Percentiles rank a stretch among this genome's conserved stretches.
phyloP scores from a whole-genome alignment of 2,113 vertebrate species.

The Oophaga pumilio region DNA sequence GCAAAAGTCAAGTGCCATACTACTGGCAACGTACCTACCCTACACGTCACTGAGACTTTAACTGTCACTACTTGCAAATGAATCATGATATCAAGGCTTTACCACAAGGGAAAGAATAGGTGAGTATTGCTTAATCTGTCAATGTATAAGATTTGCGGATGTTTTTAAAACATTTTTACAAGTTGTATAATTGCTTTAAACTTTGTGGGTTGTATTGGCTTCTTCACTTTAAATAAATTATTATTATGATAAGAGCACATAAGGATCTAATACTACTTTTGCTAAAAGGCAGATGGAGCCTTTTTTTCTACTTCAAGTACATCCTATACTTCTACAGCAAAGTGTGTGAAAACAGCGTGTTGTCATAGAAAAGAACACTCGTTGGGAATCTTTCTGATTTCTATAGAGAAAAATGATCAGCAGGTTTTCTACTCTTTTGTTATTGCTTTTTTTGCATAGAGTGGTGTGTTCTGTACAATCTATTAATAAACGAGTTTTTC shows the following conservation, averaged over 20 bases:
- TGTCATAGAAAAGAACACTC: background rate
- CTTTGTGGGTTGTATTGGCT: too few relatives aligned
- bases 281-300: background rate
- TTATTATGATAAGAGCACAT: background rate
- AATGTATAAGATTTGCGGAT: too few relatives aligned
- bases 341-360: constrained; percentile 9
- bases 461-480: background rate
- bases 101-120: too few relatives aligned
- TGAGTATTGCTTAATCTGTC: too few relatives aligned
- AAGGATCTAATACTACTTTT: background rate
- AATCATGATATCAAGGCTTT: too few relatives aligned
- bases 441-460: background rate
- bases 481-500: background rate
- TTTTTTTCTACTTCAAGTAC: background rate
- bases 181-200: too few relatives aligned
- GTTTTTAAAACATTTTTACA: too few relatives aligned
- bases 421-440: background rate
- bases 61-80: too few relatives aligned
- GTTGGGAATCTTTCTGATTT: background rate
- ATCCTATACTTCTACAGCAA: background rate
- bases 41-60: too few relatives aligned
- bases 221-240: too few relatives aligned
- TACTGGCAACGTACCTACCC: too few relatives aligned
- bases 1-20: too few relatives aligned
- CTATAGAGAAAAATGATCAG: background rate